Evolutionary conservation across 2,888 invertebrate species (phyloP).

Genomic region (Drosophila antonietae): DNA sequence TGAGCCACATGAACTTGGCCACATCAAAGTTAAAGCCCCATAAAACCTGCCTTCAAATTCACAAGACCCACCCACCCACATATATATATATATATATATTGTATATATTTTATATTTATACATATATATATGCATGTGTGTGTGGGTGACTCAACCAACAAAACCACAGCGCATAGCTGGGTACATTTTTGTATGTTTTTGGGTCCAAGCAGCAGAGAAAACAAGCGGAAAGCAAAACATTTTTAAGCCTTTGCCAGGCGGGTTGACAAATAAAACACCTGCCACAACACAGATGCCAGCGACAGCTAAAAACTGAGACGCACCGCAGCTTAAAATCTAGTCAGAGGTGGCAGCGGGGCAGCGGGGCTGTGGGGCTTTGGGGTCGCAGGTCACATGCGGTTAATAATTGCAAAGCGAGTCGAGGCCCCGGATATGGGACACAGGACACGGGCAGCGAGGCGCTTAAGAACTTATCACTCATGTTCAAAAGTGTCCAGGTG

Average conservation of each 20-base stretch:
- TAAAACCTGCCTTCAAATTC: constrained; percentile 42
- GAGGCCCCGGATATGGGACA: constrained; percentile 27
- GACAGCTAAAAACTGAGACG: constrained; percentile 35
- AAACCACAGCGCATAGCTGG: constrained; percentile 57
- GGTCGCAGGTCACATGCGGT: constrained; percentile 58
- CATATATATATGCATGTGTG: neutral
- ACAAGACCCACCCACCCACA: constrained; percentile 18
- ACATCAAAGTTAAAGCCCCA: constrained; percentile 59
- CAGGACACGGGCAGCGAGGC: constrained; percentile 27
- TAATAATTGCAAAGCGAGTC: constrained; percentile 70
- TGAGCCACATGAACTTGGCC: constrained; percentile 42
- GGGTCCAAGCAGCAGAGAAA: constrained; percentile 39
- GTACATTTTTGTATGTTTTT: constrained; percentile 24
- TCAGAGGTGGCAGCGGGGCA: neutral
- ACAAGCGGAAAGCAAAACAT: constrained; percentile 46
- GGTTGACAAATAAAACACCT: constrained; percentile 64
- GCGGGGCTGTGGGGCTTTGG: neutral
- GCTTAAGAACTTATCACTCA: constrained; percentile 70
- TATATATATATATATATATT: neutral
- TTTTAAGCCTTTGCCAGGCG: constrained; percentile 58
- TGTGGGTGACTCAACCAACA: constrained; percentile 43
- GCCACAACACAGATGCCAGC: constrained; percentile 51
- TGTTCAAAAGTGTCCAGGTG: constrained; percentile 40
- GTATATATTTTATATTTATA: neutral
- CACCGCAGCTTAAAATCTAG: constrained; percentile 28